Conservation (phyloP, 1,140 invertebrate genomes). For the Papilio xuthus region DNA sequence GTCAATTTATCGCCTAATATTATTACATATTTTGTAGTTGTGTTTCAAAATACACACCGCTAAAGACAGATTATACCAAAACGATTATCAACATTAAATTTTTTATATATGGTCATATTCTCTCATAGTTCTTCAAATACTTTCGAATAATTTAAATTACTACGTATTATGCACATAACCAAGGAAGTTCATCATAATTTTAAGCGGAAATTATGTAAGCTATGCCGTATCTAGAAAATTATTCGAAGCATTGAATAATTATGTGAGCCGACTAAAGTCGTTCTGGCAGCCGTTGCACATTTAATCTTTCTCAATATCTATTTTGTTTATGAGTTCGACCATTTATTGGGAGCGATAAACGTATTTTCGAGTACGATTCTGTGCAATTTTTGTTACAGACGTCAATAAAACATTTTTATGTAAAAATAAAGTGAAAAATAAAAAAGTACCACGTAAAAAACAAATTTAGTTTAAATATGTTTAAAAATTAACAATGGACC, state of each 20-base stretch:
- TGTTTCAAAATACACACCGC: too few relatives aligned
- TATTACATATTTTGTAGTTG: too few relatives aligned
- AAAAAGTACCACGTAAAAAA: neutral
- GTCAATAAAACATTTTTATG: neutral
- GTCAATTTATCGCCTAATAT: too few relatives aligned
- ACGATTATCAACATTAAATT: too few relatives aligned
- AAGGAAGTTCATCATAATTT: neutral
- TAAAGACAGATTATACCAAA: too few relatives aligned
- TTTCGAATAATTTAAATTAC: neutral
- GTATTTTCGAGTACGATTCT: conserved; percentile 18
- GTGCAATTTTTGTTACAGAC: neutral
- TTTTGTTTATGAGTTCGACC: conserved; percentile 32
- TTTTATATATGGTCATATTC: too few relatives aligned
- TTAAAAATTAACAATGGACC: too few relatives aligned
- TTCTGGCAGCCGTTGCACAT: conserved; percentile 28
- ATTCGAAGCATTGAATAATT: conserved; percentile 22
- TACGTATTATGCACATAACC: neutral
- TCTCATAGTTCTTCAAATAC: too few relatives aligned
- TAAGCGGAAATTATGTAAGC: neutral
- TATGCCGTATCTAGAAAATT: neutral
- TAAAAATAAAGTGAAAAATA: neutral
- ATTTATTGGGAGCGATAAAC: conserved; percentile 18
- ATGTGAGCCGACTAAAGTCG: conserved; percentile 26
- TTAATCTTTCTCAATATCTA: conserved; percentile 35
- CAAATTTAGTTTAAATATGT: neutral